Conservation (phyloP, 2,888 invertebrate species). For the Adineta ricciae region DNA sequence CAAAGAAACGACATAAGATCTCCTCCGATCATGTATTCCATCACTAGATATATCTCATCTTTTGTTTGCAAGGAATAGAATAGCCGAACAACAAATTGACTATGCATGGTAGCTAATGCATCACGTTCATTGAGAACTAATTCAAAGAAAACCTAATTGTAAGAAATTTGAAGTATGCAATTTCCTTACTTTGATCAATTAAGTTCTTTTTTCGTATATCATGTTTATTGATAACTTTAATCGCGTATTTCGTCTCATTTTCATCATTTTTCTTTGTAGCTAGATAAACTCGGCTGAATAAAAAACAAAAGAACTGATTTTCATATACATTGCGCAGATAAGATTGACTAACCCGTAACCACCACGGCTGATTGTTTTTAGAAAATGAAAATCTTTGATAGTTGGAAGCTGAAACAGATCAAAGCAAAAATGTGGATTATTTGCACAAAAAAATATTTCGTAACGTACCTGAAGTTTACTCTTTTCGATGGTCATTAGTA, state of each 20-base stretch:
- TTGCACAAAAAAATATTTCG: background rate
- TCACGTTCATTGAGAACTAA: slow-evolving; percentile 79
- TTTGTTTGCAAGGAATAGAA: slow-evolving; percentile 82
- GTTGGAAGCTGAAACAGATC: background rate
- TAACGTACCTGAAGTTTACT: background rate
- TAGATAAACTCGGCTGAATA: background rate
- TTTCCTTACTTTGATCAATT: slow-evolving; percentile 77
- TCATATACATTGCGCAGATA: background rate
- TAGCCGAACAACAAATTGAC: slow-evolving; percentile 83
- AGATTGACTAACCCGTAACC: background rate
- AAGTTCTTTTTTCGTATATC: slow-evolving; percentile 52
- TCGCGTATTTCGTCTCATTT: slow-evolving; percentile 6
- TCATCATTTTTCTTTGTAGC: slow-evolving; percentile 1
- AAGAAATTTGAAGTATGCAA: slow-evolving; percentile 57
- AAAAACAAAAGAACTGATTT: background rate
- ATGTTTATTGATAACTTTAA: slow-evolving; percentile 22
- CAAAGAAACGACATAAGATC: slow-evolving; percentile 77
- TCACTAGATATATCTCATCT: slow-evolving; percentile 76
- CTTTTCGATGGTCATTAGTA: background rate
- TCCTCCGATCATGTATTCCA: slow-evolving; percentile 96
- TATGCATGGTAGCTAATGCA: slow-evolving; percentile 74
- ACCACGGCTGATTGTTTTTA: slow-evolving; percentile 1
- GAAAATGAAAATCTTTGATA: slow-evolving; percentile 7
- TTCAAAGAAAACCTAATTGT: slow-evolving; percentile 78
- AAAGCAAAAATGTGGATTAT: background rate